A percentile compares a stretch with the other conserved stretches of the same genome.
Conservation (phyloP, 2,113 vertebrate genomes). For the Cacatua alba region DNA sequence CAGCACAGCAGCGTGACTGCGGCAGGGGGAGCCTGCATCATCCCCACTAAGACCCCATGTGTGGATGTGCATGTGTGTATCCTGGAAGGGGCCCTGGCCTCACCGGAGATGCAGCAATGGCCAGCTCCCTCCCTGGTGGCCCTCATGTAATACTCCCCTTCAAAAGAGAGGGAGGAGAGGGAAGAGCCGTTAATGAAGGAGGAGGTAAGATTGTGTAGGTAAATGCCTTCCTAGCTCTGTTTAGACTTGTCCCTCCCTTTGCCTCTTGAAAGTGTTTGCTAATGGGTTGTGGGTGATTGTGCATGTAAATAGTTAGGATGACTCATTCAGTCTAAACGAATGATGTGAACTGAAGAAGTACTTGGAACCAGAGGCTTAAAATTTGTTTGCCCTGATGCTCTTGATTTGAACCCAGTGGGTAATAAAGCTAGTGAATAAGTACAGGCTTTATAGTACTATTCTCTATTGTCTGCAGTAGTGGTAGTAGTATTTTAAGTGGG, state of each 20-base stretch:
- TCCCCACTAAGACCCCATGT: neutral
- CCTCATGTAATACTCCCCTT: neutral
- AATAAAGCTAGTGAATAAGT: neutral
- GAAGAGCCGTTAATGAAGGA: neutral
- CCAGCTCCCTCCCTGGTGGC: neutral
- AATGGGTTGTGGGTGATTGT: neutral
- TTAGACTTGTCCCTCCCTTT: neutral
- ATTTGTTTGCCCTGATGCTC: neutral
- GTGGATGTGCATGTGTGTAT: neutral
- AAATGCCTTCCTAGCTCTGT: neutral
- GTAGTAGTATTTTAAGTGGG: neutral
- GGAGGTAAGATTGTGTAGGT: neutral
- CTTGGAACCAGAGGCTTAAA: neutral
- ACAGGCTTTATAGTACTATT: accelerated
- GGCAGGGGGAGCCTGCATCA: accelerated
- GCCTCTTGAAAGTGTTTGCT: neutral
- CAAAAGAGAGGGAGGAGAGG: neutral
- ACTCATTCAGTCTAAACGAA: neutral
- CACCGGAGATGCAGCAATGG: accelerated
- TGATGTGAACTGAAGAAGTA: neutral
- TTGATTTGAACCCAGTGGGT: neutral
- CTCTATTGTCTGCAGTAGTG: neutral
- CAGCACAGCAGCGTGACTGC: neutral
- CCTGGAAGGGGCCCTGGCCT: neutral
- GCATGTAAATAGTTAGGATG: neutral